phyloP scores from a whole-genome alignment of 2,797 vertebrate species.

The Peromyscus nudipes region DNA sequence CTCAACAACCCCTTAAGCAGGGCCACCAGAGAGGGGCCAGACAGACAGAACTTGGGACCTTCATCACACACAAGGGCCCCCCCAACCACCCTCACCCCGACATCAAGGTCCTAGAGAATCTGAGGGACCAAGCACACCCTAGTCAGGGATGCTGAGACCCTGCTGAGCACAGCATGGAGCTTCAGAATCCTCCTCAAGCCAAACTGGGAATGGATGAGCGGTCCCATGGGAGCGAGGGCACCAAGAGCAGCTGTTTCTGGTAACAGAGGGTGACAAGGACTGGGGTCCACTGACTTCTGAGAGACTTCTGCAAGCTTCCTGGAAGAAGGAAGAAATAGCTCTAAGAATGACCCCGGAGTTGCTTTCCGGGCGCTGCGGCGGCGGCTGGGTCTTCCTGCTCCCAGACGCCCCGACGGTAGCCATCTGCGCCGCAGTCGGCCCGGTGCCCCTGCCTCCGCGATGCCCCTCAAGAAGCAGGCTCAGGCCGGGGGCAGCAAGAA shows the following conservation, averaged over 20 bases:
- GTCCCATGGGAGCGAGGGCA: neutral
- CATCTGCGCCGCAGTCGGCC: slow-evolving; percentile 45
- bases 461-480: slow-evolving; percentile 96
- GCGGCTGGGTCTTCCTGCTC: slow-evolving; percentile 46
- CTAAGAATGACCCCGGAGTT: no score
- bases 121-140: neutral
- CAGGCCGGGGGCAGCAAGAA: slow-evolving; percentile 93
- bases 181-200: neutral
- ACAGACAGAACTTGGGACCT: neutral
- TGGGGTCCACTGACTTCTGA: neutral
- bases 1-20: neutral
- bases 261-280: neutral
- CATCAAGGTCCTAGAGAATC: neutral
- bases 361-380: slow-evolving; percentile 68
- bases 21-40: neutral
- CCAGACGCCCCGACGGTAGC: slow-evolving; percentile 48
- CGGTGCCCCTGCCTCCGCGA: slow-evolving; percentile 84
- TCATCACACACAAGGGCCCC: neutral
- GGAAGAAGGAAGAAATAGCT: neutral
- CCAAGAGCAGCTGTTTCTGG: neutral
- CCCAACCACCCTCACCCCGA: no score
- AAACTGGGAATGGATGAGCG: neutral
- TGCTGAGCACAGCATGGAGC: neutral
- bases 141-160: no score
- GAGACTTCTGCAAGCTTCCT: neutral